phyloP scores from a whole-genome alignment of 2,797 vertebrate genomes.

The Calcarius lapponicus region DNA sequence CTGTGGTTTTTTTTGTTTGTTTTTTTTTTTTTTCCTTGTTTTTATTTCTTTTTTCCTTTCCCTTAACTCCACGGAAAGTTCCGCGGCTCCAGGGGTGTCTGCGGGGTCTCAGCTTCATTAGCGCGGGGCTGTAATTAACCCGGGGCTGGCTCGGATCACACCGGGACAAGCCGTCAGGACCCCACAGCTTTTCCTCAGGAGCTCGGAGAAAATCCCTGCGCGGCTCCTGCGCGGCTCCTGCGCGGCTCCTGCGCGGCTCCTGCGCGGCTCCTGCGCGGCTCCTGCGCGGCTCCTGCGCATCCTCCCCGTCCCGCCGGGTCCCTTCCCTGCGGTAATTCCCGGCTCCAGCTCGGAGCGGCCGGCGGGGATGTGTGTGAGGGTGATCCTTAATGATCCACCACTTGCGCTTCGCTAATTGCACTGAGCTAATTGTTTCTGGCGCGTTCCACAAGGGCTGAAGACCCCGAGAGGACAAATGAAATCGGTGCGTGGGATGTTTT shows the following conservation, averaged over 20 bases:
- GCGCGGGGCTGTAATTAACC: background rate
- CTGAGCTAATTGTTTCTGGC: background rate
- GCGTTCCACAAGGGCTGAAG: background rate
- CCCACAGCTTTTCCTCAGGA: background rate
- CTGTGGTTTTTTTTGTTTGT: background rate
- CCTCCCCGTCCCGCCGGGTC: fast-evolving
- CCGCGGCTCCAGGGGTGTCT: background rate
- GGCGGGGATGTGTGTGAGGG: background rate
- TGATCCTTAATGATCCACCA: background rate
- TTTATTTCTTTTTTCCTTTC: too few species aligned
- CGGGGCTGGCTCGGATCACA: background rate
- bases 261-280: fast-evolving
- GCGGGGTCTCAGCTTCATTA: background rate
- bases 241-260: too few species aligned
- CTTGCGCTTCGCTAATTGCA: background rate
- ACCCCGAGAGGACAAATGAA: background rate
- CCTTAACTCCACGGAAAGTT: background rate
- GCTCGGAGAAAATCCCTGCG: fast-evolving
- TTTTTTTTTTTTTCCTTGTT: too few species aligned
- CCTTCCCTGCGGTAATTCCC: fast-evolving
- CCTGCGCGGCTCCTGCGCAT: fast-evolving
- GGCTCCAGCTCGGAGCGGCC: fast-evolving
- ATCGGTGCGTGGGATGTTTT: fast-evolving
- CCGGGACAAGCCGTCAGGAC: background rate
- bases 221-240: fast-evolving